These are phyloP conservation scores for Cyprinella venusta DNA, from an alignment of 2,797 vertebrate genomes.

Conservation along the genomic window DNA sequence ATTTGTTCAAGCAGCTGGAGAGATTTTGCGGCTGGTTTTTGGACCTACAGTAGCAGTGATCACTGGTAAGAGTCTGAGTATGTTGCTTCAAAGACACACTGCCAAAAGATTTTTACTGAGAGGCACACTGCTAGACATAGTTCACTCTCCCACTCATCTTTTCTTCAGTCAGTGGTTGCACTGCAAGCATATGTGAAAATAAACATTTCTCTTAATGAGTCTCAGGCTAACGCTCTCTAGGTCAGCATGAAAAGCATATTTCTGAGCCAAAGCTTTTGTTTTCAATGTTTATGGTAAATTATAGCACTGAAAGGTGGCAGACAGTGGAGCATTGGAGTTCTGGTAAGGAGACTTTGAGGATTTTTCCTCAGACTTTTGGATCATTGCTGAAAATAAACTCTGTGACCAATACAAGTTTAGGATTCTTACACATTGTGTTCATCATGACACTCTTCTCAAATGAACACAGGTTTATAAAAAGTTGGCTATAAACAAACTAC, in stretches of 20 bases:
- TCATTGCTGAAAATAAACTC: neutral
- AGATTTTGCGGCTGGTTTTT: constrained; percentile 45
- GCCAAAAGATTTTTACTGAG: constrained; percentile 20
- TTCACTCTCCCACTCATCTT: constrained; percentile 36
- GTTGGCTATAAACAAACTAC: too few species aligned
- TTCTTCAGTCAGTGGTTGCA: constrained; percentile 44
- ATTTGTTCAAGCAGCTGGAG: constrained; percentile 65
- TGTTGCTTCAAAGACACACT: constrained; percentile 30
- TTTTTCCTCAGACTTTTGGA: neutral
- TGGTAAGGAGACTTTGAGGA: neutral
- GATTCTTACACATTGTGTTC: neutral
- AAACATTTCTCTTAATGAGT: constrained; percentile 53
- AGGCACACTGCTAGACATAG: constrained; percentile 27
- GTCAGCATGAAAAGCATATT: constrained; percentile 51
- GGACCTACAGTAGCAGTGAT: constrained; percentile 26
- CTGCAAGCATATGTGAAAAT: constrained; percentile 60
- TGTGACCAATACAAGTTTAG: neutral
- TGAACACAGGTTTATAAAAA: neutral
- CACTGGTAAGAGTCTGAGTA: constrained; percentile 36
- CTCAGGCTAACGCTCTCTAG: constrained; percentile 66
- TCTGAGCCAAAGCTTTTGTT: constrained; percentile 34
- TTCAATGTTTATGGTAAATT: constrained; percentile 29
- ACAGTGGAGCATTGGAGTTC: neutral
- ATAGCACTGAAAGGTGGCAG: neutral
- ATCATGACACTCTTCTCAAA: neutral